A percentile compares a stretch with the other conserved stretches of the same genome.
These are phyloP conservation scores for Drosophila mulleri DNA, from an alignment of 2,888 invertebrate species.

Conservation along the genomic window DNA sequence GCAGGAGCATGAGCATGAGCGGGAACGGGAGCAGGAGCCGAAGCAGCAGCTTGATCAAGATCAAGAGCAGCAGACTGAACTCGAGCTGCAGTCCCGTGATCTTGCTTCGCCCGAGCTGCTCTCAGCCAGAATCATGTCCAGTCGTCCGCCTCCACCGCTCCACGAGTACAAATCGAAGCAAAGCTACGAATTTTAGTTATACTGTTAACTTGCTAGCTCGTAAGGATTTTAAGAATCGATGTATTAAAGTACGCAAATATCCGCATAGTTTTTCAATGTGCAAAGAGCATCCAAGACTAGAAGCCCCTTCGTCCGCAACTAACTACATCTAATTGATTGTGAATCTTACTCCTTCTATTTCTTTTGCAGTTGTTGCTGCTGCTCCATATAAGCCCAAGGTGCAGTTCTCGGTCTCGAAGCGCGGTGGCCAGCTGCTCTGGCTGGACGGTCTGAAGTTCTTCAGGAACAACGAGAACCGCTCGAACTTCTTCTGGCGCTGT, in stretches of 20 bases:
- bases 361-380: slow-evolving; percentile 11
- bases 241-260: slow-evolving; percentile 61
- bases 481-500: slow-evolving; percentile 84
- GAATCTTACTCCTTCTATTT: background rate
- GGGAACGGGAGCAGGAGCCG: background rate
- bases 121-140: slow-evolving; percentile 7
- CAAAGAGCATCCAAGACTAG: background rate
- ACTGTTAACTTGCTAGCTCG: slow-evolving; percentile 32
- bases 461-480: slow-evolving; percentile 84
- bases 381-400: slow-evolving; percentile 74
- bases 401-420: slow-evolving; percentile 83
- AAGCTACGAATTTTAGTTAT: slow-evolving; percentile 47
- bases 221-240: slow-evolving; percentile 52
- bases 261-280: slow-evolving; percentile 55
- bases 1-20: background rate
- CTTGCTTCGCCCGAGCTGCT: background rate
- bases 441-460: slow-evolving; percentile 84
- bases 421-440: slow-evolving; percentile 84
- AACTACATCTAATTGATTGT: background rate
- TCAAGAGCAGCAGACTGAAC: background rate
- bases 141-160: slow-evolving; percentile 48
- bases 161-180: slow-evolving; percentile 53
- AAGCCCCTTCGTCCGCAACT: background rate
- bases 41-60: background rate
- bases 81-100: background rate